Conservation (phyloP, 2,888 invertebrate genomes). For the Nomada lathburiana region DNA sequence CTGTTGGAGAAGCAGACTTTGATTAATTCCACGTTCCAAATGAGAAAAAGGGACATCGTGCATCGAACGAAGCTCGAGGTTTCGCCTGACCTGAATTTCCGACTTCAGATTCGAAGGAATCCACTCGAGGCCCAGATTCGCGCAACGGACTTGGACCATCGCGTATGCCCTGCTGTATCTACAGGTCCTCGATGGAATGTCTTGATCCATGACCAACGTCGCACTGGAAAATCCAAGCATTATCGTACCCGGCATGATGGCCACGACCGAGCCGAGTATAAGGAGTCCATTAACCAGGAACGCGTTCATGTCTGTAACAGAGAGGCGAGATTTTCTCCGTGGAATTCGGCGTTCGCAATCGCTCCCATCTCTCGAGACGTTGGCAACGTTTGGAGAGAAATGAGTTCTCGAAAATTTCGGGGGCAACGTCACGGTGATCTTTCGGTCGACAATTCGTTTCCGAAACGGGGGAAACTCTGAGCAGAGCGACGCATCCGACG, state of each 20-base stretch:
- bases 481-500: not conserved
- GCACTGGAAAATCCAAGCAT: conserved; percentile 60
- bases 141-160: conserved; percentile 87
- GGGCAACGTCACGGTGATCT: conserved; percentile 22
- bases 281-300: conserved; percentile 68
- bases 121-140: conserved; percentile 84
- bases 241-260: conserved; percentile 30
- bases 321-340: conserved; percentile 16
- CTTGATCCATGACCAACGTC: conserved; percentile 71
- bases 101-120: conserved; percentile 85
- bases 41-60: not conserved
- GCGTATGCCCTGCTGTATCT: conserved; percentile 85
- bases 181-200: conserved; percentile 81
- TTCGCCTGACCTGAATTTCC: conserved; percentile 85
- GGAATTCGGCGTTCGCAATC: not conserved
- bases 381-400: not conserved
- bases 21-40: not conserved
- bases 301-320: conserved; percentile 64
- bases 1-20: conserved; percentile 80
- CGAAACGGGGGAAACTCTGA: not conserved
- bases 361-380: conserved; percentile 18
- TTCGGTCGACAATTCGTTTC: not conserved
- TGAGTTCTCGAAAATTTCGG: conserved; percentile 9
- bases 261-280: conserved; percentile 61
- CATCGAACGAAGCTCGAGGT: too few species aligned